Conservation (phyloP, 2,797 vertebrate species). For the Chromis chromis region DNA sequence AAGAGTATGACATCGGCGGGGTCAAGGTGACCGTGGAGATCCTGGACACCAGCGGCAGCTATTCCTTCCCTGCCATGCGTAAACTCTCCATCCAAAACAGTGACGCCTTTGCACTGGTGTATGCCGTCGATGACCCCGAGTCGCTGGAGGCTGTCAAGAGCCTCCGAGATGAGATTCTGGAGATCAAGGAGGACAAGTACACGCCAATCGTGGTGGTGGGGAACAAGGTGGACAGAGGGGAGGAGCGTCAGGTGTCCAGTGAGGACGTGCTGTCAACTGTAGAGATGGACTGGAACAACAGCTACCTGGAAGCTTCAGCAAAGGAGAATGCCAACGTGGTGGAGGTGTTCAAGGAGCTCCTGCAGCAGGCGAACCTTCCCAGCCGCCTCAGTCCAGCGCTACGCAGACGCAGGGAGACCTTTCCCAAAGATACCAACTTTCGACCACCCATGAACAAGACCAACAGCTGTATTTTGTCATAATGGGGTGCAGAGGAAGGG, state of each 20-base stretch:
- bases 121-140: slow-evolving; percentile 89
- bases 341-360: slow-evolving; percentile 91
- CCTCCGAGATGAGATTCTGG: slow-evolving; percentile 92
- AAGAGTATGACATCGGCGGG: slow-evolving; percentile 90
- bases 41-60: slow-evolving; percentile 94
- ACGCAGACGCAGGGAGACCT: slow-evolving; percentile 90
- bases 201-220: slow-evolving; percentile 92
- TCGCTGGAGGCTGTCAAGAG: slow-evolving; percentile 89
- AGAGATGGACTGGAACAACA: slow-evolving; percentile 93
- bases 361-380: slow-evolving; percentile 90
- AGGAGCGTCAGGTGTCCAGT: slow-evolving; percentile 80
- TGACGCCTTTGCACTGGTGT: slow-evolving; percentile 92
- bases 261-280: slow-evolving; percentile 88
- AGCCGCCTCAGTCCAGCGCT: slow-evolving; percentile 89
- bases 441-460: slow-evolving; percentile 95
- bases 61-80: slow-evolving; percentile 94
- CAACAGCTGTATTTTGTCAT: slow-evolving; percentile 93
- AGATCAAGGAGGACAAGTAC: slow-evolving; percentile 91
- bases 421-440: slow-evolving; percentile 85
- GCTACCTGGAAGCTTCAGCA: slow-evolving; percentile 90
- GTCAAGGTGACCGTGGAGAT: slow-evolving; percentile 90
- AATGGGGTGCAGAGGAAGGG: slow-evolving; percentile 40
- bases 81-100: slow-evolving; percentile 93
- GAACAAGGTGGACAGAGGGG: slow-evolving; percentile 88
- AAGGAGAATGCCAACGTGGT: slow-evolving; percentile 91